Base-by-base conservation (phyloP, 2,888 invertebrate genomes). In the Agonum fuliginosum region DNA sequence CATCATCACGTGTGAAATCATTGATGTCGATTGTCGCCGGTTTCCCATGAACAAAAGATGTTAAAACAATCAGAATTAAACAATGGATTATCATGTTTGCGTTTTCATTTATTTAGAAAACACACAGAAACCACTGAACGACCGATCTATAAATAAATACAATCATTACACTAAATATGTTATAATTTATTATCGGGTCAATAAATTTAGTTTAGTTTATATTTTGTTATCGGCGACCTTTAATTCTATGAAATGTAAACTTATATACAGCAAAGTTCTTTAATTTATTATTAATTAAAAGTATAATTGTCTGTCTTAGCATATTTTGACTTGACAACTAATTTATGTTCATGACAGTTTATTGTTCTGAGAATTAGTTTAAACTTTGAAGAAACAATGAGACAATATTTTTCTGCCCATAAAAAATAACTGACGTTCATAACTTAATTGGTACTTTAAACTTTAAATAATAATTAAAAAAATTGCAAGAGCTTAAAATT, bases 41-140 rank as follows among this genome's bases (percentile, higher is more conserved):
- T 51, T 75, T 65, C 30, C 67, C 65, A 14, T 34, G 14, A 22
- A 75, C 67, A 34, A 65, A 17, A 22, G 51, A 43, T 20, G 67
- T 22, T 10, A 75, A 51, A 17, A 67, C n/a, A 46, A 75, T 34
- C 48, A 75, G 5, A 4, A 48, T 27, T 17, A 65, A 67, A 75
- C 37, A 75, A 24, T n/a, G 65, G 10, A 37, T 12, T 37, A 75
- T 75, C 75, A 75, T 75, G 34, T 75, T 75, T 75, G 19, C 12
- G 19, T n/a, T 54, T 54, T 48, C 71, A 71, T 71, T 71, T 71
- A 51, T 71, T 71, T 71, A 12, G 8, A 17, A n/a, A n/a, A n/a
- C n/a, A n/a, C n/a, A n/a, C n/a, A n/a, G n/a, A n/a, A n/a, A 67
- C n/a, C 22, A 4, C n/a, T 12, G 12, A 62, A 30, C 14, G 19